Percentiles rank a stretch among this genome's conserved stretches.
Evolutionary conservation across 2,888 invertebrate species (phyloP).

Genomic region (Phlogophora meticulosa): DNA sequence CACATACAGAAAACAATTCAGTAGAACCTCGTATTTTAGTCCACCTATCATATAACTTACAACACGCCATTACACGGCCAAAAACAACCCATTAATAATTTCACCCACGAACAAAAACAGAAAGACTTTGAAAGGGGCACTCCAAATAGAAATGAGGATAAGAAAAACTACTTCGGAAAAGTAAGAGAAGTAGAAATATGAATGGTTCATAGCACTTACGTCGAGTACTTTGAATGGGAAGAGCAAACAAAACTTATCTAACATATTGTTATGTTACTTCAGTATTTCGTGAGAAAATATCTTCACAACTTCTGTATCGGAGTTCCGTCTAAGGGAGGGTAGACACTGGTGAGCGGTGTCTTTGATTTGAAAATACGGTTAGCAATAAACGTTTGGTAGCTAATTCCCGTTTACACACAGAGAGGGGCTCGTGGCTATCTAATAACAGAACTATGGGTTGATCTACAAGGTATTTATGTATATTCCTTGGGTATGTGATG

Average conservation of each 20-base stretch:
- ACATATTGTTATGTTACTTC: constrained; percentile 52
- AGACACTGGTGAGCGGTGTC: neutral
- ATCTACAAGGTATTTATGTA: too few relatives aligned
- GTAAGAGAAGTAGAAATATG: constrained; percentile 54
- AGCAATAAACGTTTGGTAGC: too few relatives aligned
- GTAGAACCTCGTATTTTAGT: constrained; percentile 4
- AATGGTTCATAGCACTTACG: constrained; percentile 54
- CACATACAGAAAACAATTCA: neutral
- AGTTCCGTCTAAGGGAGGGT: neutral
- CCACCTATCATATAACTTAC: constrained; percentile 6
- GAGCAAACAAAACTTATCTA: constrained; percentile 45
- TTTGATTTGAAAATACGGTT: neutral
- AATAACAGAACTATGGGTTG: too few relatives aligned
- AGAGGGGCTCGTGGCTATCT: too few relatives aligned
- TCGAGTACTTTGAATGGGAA: constrained; percentile 38
- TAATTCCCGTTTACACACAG: too few relatives aligned
- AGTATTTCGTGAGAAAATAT: constrained; percentile 27
- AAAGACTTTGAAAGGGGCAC: constrained; percentile 31
- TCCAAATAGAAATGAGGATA: constrained; percentile 44
- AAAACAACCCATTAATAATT: constrained; percentile 53
- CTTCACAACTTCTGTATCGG: constrained; percentile 36
- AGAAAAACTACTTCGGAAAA: constrained; percentile 53
- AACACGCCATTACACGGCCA: constrained; percentile 12
- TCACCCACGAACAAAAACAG: constrained; percentile 27
- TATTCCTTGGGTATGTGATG: too few relatives aligned